Conservation (phyloP, 2,797 vertebrate genomes). For the Ctenopoma kingsleyae region DNA sequence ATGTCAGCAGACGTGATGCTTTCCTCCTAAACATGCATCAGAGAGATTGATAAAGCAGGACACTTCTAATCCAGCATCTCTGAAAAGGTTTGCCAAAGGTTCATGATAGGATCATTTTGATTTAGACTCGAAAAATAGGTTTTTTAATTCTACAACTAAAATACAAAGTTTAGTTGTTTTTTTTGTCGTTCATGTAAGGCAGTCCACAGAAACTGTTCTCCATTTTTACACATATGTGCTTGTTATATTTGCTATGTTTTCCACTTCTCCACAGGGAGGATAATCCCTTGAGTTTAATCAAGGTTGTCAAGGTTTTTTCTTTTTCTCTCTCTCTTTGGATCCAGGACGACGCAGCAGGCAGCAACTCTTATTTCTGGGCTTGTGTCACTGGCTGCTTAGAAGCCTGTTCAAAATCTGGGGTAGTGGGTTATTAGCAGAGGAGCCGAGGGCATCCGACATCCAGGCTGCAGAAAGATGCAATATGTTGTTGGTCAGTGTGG, state of each 20-base stretch:
- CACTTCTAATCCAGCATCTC: slow-evolving; percentile 53
- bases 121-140: slow-evolving; percentile 10
- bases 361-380: slow-evolving; percentile 76
- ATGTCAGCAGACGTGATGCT: slow-evolving; percentile 8
- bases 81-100: slow-evolving; percentile 14
- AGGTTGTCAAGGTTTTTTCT: slow-evolving; percentile 63
- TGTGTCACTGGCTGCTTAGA: slow-evolving; percentile 70
- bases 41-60: slow-evolving; percentile 51
- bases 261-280: slow-evolving; percentile 39
- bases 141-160: not conserved
- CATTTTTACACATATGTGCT: not conserved
- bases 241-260: slow-evolving; percentile 20
- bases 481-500: slow-evolving; percentile 45
- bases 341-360: slow-evolving; percentile 58
- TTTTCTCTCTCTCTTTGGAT: slow-evolving; percentile 53
- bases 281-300: slow-evolving; percentile 78
- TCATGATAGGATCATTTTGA: slow-evolving; percentile 12
- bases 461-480: slow-evolving; percentile 57
- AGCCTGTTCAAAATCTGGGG: slow-evolving; percentile 67
- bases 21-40: slow-evolving; percentile 42
- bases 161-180: not conserved
- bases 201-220: slow-evolving; percentile 3
- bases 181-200: not conserved
- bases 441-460: slow-evolving; percentile 45
- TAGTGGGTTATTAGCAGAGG: slow-evolving; percentile 71